phyloP scores from a whole-genome alignment of 2,888 invertebrate genomes.

The Trachelus stipa region DNA sequence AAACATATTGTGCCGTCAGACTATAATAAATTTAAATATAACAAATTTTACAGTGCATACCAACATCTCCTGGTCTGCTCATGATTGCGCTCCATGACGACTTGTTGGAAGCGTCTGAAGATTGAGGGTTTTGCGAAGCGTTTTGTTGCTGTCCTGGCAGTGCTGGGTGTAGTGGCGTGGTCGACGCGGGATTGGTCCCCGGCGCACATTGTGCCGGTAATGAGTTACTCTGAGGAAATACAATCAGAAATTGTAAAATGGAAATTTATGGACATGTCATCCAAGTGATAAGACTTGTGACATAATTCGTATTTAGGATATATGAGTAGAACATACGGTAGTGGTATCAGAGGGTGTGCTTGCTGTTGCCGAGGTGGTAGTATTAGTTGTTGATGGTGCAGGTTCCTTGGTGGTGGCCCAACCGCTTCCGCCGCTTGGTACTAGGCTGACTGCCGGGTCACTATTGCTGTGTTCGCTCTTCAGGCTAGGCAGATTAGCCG shows the following conservation, averaged over 20 bases:
- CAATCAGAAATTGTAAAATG: not conserved
- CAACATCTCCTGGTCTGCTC: conserved; percentile 65
- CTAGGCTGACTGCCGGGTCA: conserved; percentile 82
- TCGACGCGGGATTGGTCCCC: conserved; percentile 51
- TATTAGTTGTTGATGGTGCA: conserved; percentile 64
- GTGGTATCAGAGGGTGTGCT: conserved; percentile 58
- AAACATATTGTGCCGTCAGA: not conserved
- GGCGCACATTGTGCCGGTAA: conserved; percentile 60
- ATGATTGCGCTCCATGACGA: conserved; percentile 66
- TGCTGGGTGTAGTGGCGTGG: conserved; percentile 52
- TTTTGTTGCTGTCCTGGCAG: conserved; percentile 59
- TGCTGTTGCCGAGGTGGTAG: conserved; percentile 56
- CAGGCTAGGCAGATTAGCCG: conserved; percentile 98
- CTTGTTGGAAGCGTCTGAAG: conserved; percentile 60
- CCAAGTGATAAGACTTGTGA: conserved; percentile 1
- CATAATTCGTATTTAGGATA: not conserved
- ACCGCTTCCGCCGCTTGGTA: conserved; percentile 84
- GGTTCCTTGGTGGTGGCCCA: conserved; percentile 76
- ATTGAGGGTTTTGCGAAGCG: conserved; percentile 55
- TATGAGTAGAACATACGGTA: conserved; percentile 42
- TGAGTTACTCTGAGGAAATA: conserved; percentile 52
- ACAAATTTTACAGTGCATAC: conserved; percentile 34
- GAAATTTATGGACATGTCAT: conserved; percentile 7
- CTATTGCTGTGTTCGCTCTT: conserved; percentile 92
- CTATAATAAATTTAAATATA: not conserved